Base-by-base conservation (phyloP, 2,113 vertebrate species). In the Ariopsis seemanni region DNA sequence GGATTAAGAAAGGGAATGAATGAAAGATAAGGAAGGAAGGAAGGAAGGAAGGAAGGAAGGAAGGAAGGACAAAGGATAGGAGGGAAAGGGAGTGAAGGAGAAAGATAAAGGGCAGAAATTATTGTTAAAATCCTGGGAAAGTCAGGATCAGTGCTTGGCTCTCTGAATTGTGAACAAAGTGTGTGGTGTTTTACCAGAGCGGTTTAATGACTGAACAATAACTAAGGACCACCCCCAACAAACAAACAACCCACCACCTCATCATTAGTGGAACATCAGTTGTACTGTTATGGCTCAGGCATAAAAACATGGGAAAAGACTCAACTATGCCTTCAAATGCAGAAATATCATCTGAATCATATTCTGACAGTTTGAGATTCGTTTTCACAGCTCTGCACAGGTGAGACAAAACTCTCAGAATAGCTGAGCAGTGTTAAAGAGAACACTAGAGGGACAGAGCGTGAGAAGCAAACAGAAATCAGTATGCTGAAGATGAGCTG, bases 381-480 rank as follows among this genome's bases (percentile, higher is more conserved):
- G 57, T 57, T 79, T 79, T 79, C 75, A 55, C 75, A 79, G 75
- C 75, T 79, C 75, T 27, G 17, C 52, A 55, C 65, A 48, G 84
- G 81, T 80, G 52, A 87, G 20, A 86, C 65, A 12, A 77, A 86
- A 72, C 83, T 87, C 81, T 88, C 85, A 3, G 84, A 55, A 88
- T 77, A 88, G 85, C 75, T 88, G 86, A 86, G 75, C 58, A 82
- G 75, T 88, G 82, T 42, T 52, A 83, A 75, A 67, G 65, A 58
- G 79, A 85, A 58, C 79, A 55, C 84, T 62, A 20, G 42, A 69
- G 48, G 50, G 65, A 50, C 50, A 60, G 84, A 74, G 62, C 27
- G 85, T 84, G 63, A 86, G 75, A 83, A 10, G 78, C 27, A 69
- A 25, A 85, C 20, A 58, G 55, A 53, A 80, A 87, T 86, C 87